These are phyloP conservation scores for Eclectus roratus DNA, from an alignment of 2,113 vertebrate species.

Conservation along the genomic window DNA sequence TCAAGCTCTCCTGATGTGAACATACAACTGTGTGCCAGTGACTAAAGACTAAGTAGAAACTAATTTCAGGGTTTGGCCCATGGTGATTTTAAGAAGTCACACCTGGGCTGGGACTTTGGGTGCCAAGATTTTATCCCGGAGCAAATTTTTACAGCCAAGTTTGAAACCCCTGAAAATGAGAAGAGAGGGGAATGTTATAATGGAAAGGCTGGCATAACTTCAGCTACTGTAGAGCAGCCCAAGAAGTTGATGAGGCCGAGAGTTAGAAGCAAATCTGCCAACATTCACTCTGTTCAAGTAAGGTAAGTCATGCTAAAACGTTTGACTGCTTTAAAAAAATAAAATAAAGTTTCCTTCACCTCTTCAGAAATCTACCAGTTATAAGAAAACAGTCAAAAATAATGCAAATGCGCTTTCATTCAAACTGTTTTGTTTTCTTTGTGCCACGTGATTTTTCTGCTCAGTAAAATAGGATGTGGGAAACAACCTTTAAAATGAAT, in stretches of 20 bases:
- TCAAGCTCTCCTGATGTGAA: not conserved
- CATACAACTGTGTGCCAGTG: not conserved
- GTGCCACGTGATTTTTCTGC: not conserved
- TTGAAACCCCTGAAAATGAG: conserved; percentile 18
- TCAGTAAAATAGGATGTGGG: not conserved
- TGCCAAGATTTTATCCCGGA: conserved; percentile 8
- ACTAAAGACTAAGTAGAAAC: conserved; percentile 1
- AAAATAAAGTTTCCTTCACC: not conserved
- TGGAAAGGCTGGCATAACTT: conserved; percentile 42
- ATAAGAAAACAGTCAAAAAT: not conserved
- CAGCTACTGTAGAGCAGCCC: conserved; percentile 20
- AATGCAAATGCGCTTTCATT: not conserved
- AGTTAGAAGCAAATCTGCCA: not conserved
- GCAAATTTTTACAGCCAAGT: not conserved
- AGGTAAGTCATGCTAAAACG: not conserved
- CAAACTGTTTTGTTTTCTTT: not conserved
- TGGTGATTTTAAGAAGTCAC: conserved; percentile 18
- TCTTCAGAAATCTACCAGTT: not conserved
- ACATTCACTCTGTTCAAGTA: conserved; percentile 5
- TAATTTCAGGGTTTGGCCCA: conserved; percentile 27
- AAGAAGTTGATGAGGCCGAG: not conserved
- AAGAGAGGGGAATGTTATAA: conserved; percentile 31
- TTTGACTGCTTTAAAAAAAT: not conserved
- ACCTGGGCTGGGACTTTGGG: not conserved
- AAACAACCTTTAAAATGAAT: not conserved